Percentiles rank a stretch among this genome's conserved stretches.
phyloP scores from a whole-genome alignment of 2,113 vertebrate species.

The Probosciger aterrimus region DNA sequence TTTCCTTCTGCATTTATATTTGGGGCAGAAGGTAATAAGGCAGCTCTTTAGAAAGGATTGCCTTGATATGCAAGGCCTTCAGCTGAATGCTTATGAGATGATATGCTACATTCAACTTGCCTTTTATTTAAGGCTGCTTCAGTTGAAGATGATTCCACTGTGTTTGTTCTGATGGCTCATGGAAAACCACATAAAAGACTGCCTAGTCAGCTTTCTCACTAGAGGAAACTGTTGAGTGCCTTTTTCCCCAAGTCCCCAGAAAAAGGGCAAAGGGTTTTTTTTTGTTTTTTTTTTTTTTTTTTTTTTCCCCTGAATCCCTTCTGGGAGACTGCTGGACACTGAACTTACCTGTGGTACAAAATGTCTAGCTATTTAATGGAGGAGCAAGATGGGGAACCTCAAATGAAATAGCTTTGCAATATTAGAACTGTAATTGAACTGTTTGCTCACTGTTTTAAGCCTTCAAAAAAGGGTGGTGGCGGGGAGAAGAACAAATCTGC shows the following conservation, averaged over 20 bases:
- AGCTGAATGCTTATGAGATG: neutral
- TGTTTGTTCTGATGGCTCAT: neutral
- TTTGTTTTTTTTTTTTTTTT: neutral
- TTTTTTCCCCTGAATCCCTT: neutral
- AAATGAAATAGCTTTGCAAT: neutral
- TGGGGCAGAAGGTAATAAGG: neutral
- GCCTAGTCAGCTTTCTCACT: neutral
- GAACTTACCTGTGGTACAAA: neutral
- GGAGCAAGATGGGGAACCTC: neutral
- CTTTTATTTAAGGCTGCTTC: neutral
- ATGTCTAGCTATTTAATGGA: neutral
- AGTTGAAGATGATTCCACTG: neutral
- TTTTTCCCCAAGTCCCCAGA: neutral
- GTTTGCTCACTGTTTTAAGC: neutral
- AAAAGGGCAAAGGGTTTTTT: neutral
- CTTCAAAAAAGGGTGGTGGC: neutral
- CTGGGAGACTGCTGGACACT: neutral
- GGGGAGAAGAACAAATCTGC: neutral
- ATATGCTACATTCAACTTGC: no score
- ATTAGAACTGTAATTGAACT: neutral
- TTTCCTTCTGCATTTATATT: constrained; percentile 20
- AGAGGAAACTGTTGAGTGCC: neutral
- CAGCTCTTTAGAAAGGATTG: neutral
- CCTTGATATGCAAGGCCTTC: neutral
- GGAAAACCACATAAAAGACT: neutral